Conservation (phyloP, 2,888 invertebrate species). For the Serrognathus titanus region DNA sequence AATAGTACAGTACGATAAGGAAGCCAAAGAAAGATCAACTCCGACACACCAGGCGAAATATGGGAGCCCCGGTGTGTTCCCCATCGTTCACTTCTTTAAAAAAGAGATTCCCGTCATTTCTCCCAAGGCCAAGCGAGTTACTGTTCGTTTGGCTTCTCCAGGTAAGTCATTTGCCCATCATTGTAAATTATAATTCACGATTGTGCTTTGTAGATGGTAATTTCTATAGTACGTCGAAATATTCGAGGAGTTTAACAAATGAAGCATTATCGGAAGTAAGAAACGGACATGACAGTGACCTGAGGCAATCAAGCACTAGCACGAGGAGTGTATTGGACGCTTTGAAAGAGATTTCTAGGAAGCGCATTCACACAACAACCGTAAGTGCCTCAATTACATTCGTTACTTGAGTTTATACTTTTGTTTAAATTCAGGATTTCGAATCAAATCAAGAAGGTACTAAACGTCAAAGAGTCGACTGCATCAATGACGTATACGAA, state of each 20-base stretch:
- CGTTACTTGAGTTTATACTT: neutral
- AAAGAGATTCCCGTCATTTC: constrained; percentile 43
- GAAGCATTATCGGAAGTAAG: neutral
- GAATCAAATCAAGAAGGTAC: constrained; percentile 11
- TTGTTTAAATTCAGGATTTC: constrained; percentile 7
- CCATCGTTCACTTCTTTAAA: constrained; percentile 52
- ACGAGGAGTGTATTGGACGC: constrained; percentile 56
- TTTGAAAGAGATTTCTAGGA: constrained; percentile 56
- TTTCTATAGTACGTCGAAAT: neutral
- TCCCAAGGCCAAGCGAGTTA: constrained; percentile 38
- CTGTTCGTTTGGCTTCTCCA: constrained; percentile 39
- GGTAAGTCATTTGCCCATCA: constrained; percentile 10
- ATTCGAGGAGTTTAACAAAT: no score
- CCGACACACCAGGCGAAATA: constrained; percentile 45
- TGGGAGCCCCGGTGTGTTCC: constrained; percentile 50
- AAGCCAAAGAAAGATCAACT: constrained; percentile 28
- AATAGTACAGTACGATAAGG: constrained; percentile 52
- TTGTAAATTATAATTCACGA: no score
- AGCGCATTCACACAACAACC: constrained; percentile 50
- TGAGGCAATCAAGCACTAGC: constrained; percentile 43
- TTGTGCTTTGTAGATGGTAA: constrained; percentile 6
- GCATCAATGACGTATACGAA: constrained; percentile 26
- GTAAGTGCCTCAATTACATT: neutral
- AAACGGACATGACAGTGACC: constrained; percentile 27
- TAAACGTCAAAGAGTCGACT: constrained; percentile 22